These are phyloP conservation scores for Drosophila tristis DNA, from an alignment of 1,140 invertebrate species.

Conservation along the genomic window DNA sequence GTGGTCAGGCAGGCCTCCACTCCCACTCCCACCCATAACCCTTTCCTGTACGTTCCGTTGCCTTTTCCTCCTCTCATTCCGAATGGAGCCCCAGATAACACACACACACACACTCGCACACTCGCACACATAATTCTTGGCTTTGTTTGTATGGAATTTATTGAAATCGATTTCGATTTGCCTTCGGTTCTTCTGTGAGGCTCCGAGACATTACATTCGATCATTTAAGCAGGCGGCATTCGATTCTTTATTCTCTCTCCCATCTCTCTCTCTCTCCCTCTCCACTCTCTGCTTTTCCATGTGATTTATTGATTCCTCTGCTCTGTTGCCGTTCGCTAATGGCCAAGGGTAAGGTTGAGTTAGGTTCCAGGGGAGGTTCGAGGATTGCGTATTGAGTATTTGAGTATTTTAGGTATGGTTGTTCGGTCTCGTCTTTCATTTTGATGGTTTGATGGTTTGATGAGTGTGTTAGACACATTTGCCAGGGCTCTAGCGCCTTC, in stretches of 20 bases:
- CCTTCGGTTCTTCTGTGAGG: constrained; percentile 17
- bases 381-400: not conserved
- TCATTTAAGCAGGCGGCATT: constrained; percentile 52
- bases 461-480: constrained; percentile 69
- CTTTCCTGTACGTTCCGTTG: too few species aligned
- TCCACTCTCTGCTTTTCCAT: constrained; percentile 54
- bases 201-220: constrained; percentile 47
- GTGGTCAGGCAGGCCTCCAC: constrained; percentile 16
- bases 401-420: constrained; percentile 23
- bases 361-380: constrained; percentile 33
- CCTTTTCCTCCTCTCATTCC: not conserved
- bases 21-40: not conserved
- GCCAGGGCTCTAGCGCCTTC: constrained; percentile 13
- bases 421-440: constrained; percentile 35
- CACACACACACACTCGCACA: constrained; percentile 19
- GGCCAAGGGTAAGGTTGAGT: constrained; percentile 53
- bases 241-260: constrained; percentile 10
- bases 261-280: constrained; percentile 14
- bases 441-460: constrained; percentile 50
- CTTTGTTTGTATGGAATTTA: constrained; percentile 66
- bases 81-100: constrained; percentile 53
- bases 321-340: constrained; percentile 65
- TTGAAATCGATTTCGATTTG: constrained; percentile 46
- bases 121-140: constrained; percentile 51
- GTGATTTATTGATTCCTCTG: constrained; percentile 75